Base-by-base conservation (phyloP, 2,113 vertebrate species). In the Leptobrachium ailaonicum region DNA sequence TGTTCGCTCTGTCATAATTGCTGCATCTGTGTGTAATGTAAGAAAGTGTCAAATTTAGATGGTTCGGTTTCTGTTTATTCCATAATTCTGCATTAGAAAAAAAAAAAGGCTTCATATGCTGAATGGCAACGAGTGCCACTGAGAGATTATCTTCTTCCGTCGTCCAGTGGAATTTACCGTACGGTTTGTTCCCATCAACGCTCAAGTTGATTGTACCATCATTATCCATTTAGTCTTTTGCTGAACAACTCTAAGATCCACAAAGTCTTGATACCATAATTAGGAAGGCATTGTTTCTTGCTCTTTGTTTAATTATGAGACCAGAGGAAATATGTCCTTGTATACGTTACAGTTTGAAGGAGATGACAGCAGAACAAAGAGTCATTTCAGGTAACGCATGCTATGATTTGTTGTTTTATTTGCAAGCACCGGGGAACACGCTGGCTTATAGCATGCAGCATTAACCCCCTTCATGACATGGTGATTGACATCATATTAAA, bases 291-390 rank as follows among this genome's bases (percentile, higher is more conserved):
- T 63, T 47, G 41, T 75, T 75, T 42, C 43, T 40, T 2, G 43
- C 32, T 20, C 54, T 74, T 44, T 43, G 41, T 63, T 41, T 58
- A 63, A 75, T 75, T 75, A 75, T 14, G 56, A 64, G 73, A 63
- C 63, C 42, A 64, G 73, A 75, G 58, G n/a, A 60, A 62, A 63
- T 13, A 75, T 43, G 7, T 32, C 6, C 40, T 32, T 64, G 58
- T 64, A 63, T 64, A 63, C 60, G 20, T 20, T 14, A 32, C 73
- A 45, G 60, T 2, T 45, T 12, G 2, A 63, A 47, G 62, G n/a
- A n/a, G 63, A 75, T 62, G n/a, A 45, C 2, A 64, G 13, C 32
- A 6, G 10, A 62, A 60, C 45, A 20, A 3, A n/a, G 56, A 75
- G 58, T 75, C 60, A 75, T 64, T 11, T 47, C 2, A 63, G 58